Percentiles rank a stretch among this genome's conserved stretches.
Evolutionary conservation across 2,888 invertebrate species (phyloP).

Genomic region (Phytoseiulus persimilis): DNA sequence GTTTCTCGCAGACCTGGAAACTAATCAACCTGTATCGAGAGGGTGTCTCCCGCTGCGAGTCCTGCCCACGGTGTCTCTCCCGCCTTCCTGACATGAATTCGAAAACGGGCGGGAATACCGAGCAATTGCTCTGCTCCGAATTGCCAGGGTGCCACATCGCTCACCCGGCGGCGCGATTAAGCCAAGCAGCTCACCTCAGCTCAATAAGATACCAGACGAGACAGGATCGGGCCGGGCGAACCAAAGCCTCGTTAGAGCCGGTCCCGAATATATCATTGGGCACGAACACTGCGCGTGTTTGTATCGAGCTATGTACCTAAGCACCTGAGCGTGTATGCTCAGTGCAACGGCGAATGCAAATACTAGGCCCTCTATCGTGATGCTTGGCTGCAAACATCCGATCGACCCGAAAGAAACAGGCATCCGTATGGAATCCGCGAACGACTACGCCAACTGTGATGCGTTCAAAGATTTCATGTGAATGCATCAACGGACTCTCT

Average conservation of each 20-base stretch:
- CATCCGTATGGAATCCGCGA: too few relatives aligned
- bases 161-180: neutral
- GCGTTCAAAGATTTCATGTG: too few relatives aligned
- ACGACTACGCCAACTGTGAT: neutral
- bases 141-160: neutral
- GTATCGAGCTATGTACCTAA: neutral
- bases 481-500: too few relatives aligned
- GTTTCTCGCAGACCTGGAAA: too few relatives aligned
- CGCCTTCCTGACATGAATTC: too few relatives aligned
- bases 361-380: neutral
- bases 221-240: neutral
- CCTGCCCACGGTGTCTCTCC: too few relatives aligned
- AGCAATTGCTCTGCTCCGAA: too few relatives aligned
- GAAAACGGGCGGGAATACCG: too few relatives aligned
- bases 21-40: too few relatives aligned
- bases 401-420: neutral
- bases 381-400: neutral
- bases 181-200: neutral
- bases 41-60: too few relatives aligned
- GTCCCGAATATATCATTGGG: neutral
- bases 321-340: neutral
- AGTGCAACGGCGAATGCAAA: neutral
- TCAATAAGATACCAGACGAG: neutral
- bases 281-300: neutral
- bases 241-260: neutral